Conservation (phyloP, 2,888 invertebrate species). For the Napeogenes inachia region DNA sequence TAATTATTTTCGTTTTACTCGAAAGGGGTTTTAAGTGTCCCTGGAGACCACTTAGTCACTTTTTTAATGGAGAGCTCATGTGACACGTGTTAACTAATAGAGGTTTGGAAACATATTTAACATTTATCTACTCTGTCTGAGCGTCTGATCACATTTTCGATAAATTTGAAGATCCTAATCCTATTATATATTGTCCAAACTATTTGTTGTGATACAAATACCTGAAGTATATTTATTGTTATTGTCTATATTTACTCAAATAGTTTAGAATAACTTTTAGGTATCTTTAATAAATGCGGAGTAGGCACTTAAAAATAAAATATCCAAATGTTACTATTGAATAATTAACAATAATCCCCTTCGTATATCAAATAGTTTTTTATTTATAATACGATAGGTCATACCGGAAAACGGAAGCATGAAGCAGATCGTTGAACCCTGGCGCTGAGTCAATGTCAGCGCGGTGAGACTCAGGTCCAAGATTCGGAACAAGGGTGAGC, state of each 20-base stretch:
- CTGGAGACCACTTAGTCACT: slow-evolving; percentile 25
- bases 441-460: slow-evolving; percentile 71
- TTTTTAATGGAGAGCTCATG: slow-evolving; percentile 2
- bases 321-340: too few relatives aligned
- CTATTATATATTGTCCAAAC: too few relatives aligned
- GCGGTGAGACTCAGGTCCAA: slow-evolving; percentile 56
- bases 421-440: slow-evolving; percentile 60
- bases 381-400: slow-evolving; percentile 38
- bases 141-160: too few relatives aligned
- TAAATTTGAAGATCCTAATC: too few relatives aligned
- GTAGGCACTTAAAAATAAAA: too few relatives aligned
- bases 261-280: too few relatives aligned
- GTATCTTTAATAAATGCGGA: too few relatives aligned
- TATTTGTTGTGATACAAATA: too few relatives aligned
- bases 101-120: not conserved
- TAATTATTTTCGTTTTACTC: slow-evolving; percentile 16
- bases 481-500: slow-evolving; percentile 72
- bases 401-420: slow-evolving; percentile 64
- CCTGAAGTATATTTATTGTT: too few relatives aligned
- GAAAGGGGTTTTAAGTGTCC: slow-evolving; percentile 19
- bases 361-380: slow-evolving; percentile 6
- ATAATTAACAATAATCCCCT: too few relatives aligned
- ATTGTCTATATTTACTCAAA: too few relatives aligned
- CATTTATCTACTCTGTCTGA: too few relatives aligned
- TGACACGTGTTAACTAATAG: slow-evolving; percentile 5